These are phyloP conservation scores for Platyura marginata DNA, from an alignment of 1,140 invertebrate genomes.

Conservation along the genomic window DNA sequence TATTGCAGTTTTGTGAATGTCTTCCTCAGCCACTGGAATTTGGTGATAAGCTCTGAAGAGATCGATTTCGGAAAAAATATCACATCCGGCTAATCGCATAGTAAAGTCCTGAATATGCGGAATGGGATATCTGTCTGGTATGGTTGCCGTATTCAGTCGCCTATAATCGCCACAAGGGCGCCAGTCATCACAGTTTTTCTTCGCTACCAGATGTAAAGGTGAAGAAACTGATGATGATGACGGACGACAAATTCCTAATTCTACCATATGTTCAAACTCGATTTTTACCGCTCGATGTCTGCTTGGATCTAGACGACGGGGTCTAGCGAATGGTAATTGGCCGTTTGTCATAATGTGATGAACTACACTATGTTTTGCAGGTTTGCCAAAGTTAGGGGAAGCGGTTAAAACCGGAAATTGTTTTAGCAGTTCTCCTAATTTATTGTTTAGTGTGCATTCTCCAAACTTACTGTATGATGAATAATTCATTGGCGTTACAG, in stretches of 20 bases:
- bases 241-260: conserved; percentile 11
- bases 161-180: conserved; percentile 29
- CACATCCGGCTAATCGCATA: conserved; percentile 12
- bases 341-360: conserved; percentile 13
- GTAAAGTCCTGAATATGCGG: conserved; percentile 18
- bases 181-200: conserved; percentile 18
- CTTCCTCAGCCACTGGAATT: conserved; percentile 16
- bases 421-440: not conserved
- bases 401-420: not conserved
- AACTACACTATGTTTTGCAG: conserved; percentile 4
- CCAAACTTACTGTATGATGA: not conserved
- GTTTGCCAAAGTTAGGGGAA: not conserved
- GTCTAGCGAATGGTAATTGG: conserved; percentile 14
- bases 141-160: conserved; percentile 21
- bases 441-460: too few species aligned
- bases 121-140: conserved; percentile 24
- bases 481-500: not conserved
- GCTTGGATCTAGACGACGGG: conserved; percentile 10
- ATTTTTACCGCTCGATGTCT: not conserved
- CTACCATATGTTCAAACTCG: not conserved
- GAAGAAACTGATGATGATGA: conserved; percentile 13
- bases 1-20: conserved; percentile 23
- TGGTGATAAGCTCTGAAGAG: conserved; percentile 28
- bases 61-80: conserved; percentile 26
- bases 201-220: conserved; percentile 24